Conservation (phyloP, 2,113 vertebrate genomes). For the Cavia porcellus region DNA sequence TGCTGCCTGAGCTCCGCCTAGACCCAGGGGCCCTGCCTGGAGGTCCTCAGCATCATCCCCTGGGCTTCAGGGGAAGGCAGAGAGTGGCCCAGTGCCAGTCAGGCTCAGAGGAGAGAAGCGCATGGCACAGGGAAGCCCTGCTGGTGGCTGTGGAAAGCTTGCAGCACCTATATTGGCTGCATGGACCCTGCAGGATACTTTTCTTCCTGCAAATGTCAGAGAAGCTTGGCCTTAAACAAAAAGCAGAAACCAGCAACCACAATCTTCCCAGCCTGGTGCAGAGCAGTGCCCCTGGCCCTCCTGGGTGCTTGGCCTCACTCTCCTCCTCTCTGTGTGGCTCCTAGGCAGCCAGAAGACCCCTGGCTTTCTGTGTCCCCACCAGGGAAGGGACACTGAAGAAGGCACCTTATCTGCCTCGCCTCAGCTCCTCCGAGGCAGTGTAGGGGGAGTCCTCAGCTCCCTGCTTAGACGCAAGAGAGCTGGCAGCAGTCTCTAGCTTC, state of each 20-base stretch:
- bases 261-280: neutral
- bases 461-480: rapidly evolving
- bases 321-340: neutral
- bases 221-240: neutral
- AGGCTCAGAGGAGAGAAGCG: neutral
- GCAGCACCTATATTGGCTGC: neutral
- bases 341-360: neutral
- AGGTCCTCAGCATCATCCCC: neutral
- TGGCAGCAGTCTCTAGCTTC: too few species aligned
- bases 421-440: neutral
- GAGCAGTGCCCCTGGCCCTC: neutral
- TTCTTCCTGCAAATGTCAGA: neutral
- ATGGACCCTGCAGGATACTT: neutral
- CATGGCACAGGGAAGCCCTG: neutral
- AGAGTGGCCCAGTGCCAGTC: rapidly evolving
- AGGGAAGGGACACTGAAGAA: neutral
- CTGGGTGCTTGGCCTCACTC: neutral
- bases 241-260: rapidly evolving
- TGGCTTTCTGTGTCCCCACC: neutral
- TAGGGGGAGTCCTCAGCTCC: neutral
- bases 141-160: neutral
- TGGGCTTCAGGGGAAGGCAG: neutral
- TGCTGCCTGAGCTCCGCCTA: too few species aligned
- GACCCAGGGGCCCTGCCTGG: neutral
- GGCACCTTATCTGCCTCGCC: neutral